phyloP scores from a whole-genome alignment of 2,797 vertebrate species.

The Vipera latastei region DNA sequence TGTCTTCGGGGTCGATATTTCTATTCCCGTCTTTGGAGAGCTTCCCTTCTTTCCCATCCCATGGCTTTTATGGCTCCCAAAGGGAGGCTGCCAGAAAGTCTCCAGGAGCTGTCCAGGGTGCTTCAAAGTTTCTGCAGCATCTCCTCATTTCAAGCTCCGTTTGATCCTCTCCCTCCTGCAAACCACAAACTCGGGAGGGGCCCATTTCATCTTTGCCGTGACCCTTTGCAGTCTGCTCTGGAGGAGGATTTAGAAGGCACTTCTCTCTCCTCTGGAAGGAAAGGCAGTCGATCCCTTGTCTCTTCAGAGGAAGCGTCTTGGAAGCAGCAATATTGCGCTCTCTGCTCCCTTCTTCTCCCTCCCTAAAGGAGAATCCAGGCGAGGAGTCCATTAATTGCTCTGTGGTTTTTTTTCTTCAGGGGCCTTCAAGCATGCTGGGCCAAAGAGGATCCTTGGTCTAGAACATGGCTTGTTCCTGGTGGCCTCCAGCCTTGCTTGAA shows the following conservation, averaged over 20 bases:
- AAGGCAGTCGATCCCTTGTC: too few species aligned
- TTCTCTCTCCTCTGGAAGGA: too few species aligned
- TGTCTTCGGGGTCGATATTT: background rate
- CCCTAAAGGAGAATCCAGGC: too few species aligned
- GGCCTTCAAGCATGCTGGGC: background rate
- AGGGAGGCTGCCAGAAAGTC: background rate
- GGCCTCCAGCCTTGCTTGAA: background rate
- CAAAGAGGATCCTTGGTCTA: background rate
- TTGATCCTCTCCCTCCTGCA: background rate
- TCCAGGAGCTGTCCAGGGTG: background rate
- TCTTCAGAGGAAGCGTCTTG: too few species aligned
- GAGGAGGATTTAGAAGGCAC: too few species aligned
- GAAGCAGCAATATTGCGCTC: too few species aligned
- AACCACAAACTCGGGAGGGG: too few species aligned
- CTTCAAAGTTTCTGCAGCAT: background rate
- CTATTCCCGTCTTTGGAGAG: background rate
- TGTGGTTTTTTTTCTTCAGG: constrained; percentile 45
- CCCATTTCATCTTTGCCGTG: too few species aligned
- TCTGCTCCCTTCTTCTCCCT: too few species aligned
- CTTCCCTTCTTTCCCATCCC: background rate
- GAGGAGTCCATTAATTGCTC: background rate
- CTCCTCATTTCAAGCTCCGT: background rate
- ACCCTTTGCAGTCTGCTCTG: too few species aligned
- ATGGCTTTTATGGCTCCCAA: background rate
- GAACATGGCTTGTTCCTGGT: background rate